Conservation (phyloP, 2,888 invertebrate genomes). For the Sussaba pulchella region DNA sequence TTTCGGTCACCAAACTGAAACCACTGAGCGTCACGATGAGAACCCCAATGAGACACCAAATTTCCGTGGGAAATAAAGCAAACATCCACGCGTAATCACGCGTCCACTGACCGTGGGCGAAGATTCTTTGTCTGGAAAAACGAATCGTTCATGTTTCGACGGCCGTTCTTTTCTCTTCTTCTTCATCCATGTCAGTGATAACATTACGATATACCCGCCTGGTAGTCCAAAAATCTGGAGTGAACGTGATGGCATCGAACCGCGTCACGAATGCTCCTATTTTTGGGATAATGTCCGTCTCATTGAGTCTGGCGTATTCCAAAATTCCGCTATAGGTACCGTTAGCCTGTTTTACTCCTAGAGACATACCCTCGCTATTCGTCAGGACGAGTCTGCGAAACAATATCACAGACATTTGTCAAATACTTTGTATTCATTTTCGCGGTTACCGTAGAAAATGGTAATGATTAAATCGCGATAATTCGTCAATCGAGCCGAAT, state of each 20-base stretch:
- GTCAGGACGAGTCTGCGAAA: conserved; percentile 14
- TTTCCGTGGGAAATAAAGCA: conserved; percentile 65
- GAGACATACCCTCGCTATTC: not conserved
- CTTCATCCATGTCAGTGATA: not conserved
- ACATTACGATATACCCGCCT: conserved; percentile 34
- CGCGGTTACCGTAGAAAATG: too few relatives aligned
- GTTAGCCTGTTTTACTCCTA: conserved; percentile 6
- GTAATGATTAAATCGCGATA: too few relatives aligned
- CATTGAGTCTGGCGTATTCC: conserved; percentile 44
- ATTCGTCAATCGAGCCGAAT: too few relatives aligned
- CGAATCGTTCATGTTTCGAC: not conserved
- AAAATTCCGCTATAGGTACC: conserved; percentile 52
- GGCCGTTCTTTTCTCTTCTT: too few relatives aligned
- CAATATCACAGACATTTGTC: not conserved
- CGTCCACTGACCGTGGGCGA: conserved; percentile 41
- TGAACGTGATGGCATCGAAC: conserved; percentile 30
- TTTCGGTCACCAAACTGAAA: conserved; percentile 57
- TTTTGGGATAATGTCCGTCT: conserved; percentile 54
- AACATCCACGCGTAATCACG: conserved; percentile 69
- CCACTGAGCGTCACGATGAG: conserved; percentile 58
- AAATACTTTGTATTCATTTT: too few relatives aligned
- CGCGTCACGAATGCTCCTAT: conserved; percentile 32
- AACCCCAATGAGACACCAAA: conserved; percentile 63
- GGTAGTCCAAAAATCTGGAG: conserved; percentile 63
- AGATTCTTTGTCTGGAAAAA: conserved; percentile 58